Evolutionary conservation across 2,797 vertebrate species (phyloP).

Genomic region (Cossypha heuglini): DNA sequence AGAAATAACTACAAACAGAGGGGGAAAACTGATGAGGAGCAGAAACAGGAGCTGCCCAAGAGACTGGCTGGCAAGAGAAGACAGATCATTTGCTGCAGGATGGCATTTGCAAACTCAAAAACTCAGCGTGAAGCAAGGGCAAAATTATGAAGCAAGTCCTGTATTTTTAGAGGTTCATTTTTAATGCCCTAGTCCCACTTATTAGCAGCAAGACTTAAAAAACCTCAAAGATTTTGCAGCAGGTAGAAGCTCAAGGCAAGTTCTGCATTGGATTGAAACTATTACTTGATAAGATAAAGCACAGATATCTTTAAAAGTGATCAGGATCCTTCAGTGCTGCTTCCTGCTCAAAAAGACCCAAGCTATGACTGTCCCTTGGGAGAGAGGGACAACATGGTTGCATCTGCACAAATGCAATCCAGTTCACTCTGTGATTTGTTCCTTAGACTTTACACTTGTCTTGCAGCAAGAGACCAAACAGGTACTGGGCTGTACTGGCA

Average conservation of each 20-base stretch:
- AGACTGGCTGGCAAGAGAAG: background rate
- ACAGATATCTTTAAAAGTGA: background rate
- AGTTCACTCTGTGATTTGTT: background rate
- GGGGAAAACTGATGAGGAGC: background rate
- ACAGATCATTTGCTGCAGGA: background rate
- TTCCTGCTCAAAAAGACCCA: background rate
- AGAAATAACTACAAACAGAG: background rate
- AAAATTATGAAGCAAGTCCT: background rate
- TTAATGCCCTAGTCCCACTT: background rate
- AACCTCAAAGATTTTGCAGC: background rate
- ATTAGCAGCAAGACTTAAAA: slow-evolving; percentile 22
- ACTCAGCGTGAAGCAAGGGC: background rate
- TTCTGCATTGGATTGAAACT: background rate
- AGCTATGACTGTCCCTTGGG: background rate
- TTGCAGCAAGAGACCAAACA: background rate
- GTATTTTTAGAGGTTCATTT: background rate
- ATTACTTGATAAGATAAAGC: background rate
- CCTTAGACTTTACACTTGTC: background rate
- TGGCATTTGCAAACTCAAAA: background rate
- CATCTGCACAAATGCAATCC: background rate
- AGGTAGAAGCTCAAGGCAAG: background rate
- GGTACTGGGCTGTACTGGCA: background rate
- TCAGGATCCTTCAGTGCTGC: background rate
- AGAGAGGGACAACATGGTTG: background rate
- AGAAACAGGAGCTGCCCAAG: background rate